phyloP scores from a whole-genome alignment of 1,140 invertebrate genomes.

The Polyergus mexicanus region DNA sequence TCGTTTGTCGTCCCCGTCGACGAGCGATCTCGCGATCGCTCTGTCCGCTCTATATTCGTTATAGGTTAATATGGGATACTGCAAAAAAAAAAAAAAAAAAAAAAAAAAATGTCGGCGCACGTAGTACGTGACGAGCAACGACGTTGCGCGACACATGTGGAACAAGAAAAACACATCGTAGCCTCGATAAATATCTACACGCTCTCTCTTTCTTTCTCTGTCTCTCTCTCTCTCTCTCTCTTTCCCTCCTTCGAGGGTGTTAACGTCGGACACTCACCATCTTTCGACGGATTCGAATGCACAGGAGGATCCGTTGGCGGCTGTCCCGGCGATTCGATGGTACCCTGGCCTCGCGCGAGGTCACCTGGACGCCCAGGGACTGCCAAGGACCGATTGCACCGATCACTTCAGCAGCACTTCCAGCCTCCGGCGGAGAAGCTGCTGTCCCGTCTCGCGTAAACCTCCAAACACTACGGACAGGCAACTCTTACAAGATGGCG shows the following conservation, averaged over 20 bases:
- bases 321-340: conserved; percentile 68
- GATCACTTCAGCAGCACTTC: conserved; percentile 77
- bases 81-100: background rate
- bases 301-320: conserved; percentile 73
- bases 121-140: background rate
- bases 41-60: background rate
- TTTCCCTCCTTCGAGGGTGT: conserved; percentile 20
- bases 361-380: conserved; percentile 80
- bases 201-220: background rate
- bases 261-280: conserved; percentile 78
- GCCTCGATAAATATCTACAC: conserved; percentile 10
- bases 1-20: background rate
- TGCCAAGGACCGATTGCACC: conserved; percentile 78
- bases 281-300: conserved; percentile 79
- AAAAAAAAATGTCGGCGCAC: background rate
- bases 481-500: conserved; percentile 77
- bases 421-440: conserved; percentile 77
- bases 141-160: background rate
- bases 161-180: background rate
- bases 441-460: conserved; percentile 74
- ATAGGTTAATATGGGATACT: background rate
- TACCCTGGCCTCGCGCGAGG: conserved; percentile 77
- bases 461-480: conserved; percentile 75
- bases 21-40: background rate
- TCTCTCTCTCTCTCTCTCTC: conserved; percentile 18